These are phyloP conservation scores for Notolabrus celidotus DNA, from an alignment of 2,797 vertebrate genomes.

Conservation along the genomic window DNA sequence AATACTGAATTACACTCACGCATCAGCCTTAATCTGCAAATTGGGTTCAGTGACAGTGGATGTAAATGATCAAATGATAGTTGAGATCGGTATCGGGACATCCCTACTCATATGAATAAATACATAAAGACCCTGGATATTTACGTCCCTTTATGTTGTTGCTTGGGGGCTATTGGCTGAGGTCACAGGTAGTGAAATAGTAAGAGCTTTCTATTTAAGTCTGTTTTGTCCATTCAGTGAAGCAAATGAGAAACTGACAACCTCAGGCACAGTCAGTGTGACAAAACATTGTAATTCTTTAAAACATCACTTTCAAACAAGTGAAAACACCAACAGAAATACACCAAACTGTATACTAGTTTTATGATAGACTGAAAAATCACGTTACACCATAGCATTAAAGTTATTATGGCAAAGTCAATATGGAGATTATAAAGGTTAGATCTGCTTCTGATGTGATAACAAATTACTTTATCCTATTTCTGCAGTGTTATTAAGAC, in stretches of 20 bases:
- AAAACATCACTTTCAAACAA: no score
- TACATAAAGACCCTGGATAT: not conserved
- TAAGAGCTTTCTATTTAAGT: constrained; percentile 17
- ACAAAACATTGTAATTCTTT: not conserved
- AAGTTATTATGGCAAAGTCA: no score
- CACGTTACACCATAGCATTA: no score
- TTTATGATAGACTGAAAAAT: no score
- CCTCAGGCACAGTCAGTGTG: constrained; percentile 34
- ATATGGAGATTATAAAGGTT: not conserved
- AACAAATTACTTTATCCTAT: constrained; percentile 14
- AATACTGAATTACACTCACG: no score
- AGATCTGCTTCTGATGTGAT: constrained; percentile 9
- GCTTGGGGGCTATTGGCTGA: constrained; percentile 24
- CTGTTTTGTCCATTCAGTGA: constrained; percentile 45
- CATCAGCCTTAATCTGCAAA: no score
- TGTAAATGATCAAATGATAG: no score
- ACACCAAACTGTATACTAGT: no score
- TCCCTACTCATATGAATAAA: no score
- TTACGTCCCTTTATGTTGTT: constrained; percentile 28
- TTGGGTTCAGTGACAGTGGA: no score
- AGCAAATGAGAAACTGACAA: constrained; percentile 31
- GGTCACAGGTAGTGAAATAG: constrained; percentile 4
- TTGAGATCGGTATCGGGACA: no score
- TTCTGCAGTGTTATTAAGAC: constrained; percentile 9
- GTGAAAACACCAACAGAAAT: no score